Conservation (phyloP, 2,797 vertebrate genomes). For the Peromyscus nudipes region DNA sequence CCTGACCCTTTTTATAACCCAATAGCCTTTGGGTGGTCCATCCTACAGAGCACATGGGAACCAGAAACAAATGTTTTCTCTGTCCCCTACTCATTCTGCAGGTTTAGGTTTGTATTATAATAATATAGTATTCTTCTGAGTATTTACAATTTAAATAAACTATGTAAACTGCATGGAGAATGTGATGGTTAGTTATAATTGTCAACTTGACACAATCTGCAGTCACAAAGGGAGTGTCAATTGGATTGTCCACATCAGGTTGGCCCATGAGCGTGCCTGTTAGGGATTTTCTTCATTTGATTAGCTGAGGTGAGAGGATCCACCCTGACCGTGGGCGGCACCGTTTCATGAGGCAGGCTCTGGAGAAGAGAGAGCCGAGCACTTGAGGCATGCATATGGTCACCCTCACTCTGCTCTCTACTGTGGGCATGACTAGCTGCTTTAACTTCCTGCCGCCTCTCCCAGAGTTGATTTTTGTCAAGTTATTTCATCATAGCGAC, state of each 20-base stretch:
- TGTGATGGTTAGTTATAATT: background rate
- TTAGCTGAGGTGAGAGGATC: background rate
- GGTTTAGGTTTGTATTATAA: background rate
- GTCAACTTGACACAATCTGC: background rate
- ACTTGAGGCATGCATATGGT: too few species aligned
- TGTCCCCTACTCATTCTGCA: background rate
- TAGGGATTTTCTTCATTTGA: too few species aligned
- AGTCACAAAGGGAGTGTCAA: background rate
- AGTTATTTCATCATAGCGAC: background rate
- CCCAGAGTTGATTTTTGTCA: too few species aligned
- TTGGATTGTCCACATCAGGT: background rate
- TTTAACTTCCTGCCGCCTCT: background rate
- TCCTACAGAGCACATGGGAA: background rate
- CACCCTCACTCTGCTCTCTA: background rate
- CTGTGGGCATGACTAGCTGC: background rate
- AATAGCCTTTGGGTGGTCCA: background rate
- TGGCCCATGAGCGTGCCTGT: background rate
- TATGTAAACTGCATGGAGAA: background rate
- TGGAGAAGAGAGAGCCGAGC: background rate
- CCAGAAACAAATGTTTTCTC: background rate
- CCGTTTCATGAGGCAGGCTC: background rate
- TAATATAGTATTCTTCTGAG: background rate
- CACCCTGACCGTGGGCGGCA: background rate
- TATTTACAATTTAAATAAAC: constrained; percentile 27
- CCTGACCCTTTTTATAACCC: background rate